Conservation (phyloP, 2,888 invertebrate species). For the Saturnia pavonia region DNA sequence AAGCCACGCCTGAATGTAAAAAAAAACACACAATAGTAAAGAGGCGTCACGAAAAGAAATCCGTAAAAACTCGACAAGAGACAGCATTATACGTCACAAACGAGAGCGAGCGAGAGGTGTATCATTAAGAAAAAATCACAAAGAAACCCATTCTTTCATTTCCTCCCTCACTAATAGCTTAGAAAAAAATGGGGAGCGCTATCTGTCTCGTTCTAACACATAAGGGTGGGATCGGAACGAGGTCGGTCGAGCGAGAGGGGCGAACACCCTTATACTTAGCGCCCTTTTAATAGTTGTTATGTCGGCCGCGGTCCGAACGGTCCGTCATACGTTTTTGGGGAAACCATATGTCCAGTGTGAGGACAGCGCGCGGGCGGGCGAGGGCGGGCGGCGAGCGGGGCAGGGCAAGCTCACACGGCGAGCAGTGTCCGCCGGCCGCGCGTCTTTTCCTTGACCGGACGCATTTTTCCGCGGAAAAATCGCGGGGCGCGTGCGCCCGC, state of each 20-base stretch:
- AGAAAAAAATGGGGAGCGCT: constrained; percentile 75
- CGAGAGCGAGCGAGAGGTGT: constrained; percentile 67
- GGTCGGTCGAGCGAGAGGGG: constrained; percentile 76
- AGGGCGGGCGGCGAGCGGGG: constrained; percentile 32
- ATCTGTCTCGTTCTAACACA: constrained; percentile 70
- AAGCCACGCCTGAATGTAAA: constrained; percentile 76
- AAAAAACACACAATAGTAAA: constrained; percentile 72
- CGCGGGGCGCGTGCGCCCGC: constrained; percentile 79
- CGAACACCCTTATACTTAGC: constrained; percentile 64
- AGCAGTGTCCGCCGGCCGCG: constrained; percentile 44
- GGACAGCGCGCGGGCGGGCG: constrained; percentile 42
- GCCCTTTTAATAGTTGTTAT: constrained; percentile 78
- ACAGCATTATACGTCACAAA: constrained; percentile 43
- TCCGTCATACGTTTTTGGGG: constrained; percentile 59
- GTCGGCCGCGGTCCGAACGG: constrained; percentile 72
- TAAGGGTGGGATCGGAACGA: constrained; percentile 63
- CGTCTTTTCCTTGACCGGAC: constrained; percentile 80
- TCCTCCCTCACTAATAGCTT: constrained; percentile 79
- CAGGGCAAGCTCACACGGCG: constrained; percentile 36
- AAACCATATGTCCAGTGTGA: constrained; percentile 44
- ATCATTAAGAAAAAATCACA: constrained; percentile 77
- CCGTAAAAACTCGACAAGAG: constrained; percentile 59
- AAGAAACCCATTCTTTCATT: constrained; percentile 80
- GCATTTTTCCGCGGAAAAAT: constrained; percentile 82
- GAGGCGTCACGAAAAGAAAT: constrained; percentile 77